phyloP scores from a whole-genome alignment of 2,113 vertebrate species.

The Xenopus tropicalis region DNA sequence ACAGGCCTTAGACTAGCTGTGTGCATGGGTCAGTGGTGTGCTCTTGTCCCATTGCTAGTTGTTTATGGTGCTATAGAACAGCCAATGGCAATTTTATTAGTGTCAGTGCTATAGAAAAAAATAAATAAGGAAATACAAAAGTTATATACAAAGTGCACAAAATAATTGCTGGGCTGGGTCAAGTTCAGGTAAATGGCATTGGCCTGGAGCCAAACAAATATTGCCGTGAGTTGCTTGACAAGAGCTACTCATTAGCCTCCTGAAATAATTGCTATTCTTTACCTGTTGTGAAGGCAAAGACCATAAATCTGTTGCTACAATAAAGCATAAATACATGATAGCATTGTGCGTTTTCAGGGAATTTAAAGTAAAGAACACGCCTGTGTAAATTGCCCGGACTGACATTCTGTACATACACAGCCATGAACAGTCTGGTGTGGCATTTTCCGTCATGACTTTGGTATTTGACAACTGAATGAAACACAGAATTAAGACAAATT shows the following conservation, averaged over 20 bases:
- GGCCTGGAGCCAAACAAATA: conserved; percentile 15
- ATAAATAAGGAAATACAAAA: too few species aligned
- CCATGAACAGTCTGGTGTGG: conserved; percentile 16
- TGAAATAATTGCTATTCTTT: conserved; percentile 12
- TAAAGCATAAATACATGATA: conserved; percentile 35
- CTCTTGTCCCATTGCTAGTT: too few species aligned
- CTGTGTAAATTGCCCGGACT: conserved; percentile 32
- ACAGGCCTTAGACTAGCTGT: too few species aligned
- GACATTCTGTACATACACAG: conserved; percentile 11
- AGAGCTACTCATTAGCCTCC: conserved; percentile 21
- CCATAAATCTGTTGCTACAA: conserved; percentile 43
- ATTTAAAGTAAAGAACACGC: conserved; percentile 33
- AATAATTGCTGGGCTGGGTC: conserved; percentile 4
- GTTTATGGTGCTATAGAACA: too few species aligned
- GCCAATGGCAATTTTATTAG: too few species aligned
- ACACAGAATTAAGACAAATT: conserved; percentile 15
- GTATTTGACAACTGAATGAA: conserved; percentile 26
- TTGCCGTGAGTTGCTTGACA: conserved; percentile 19
- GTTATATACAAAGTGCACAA: background rate
- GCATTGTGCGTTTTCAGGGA: conserved; percentile 27
- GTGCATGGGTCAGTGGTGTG: too few species aligned
- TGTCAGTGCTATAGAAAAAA: too few species aligned
- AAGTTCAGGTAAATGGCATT: conserved; percentile 21
- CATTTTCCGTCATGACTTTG: conserved; percentile 20
- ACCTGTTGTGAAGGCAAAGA: conserved; percentile 28